A percentile compares a stretch with the other conserved stretches of the same genome.
phyloP scores from a whole-genome alignment of 2,797 vertebrate species.

The Alauda arvensis region DNA sequence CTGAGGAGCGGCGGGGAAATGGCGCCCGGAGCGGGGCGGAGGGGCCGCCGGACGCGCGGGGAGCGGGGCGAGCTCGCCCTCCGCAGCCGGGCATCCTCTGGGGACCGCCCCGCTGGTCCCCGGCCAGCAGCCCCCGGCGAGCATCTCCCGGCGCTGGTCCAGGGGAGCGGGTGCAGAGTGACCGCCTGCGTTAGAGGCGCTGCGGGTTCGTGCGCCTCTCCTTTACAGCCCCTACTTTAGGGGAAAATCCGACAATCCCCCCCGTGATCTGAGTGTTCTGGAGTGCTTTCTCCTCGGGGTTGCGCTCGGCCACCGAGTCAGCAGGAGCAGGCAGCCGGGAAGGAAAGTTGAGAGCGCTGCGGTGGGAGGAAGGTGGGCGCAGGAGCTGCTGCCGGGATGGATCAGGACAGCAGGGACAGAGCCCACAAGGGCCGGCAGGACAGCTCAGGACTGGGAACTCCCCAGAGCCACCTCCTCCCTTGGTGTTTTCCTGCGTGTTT shows the following conservation, averaged over 20 bases:
- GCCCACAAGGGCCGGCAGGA: fast-evolving
- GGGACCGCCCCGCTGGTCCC: background rate
- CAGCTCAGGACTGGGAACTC: fast-evolving
- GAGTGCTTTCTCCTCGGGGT: background rate
- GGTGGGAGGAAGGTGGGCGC: background rate
- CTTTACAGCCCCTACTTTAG: background rate
- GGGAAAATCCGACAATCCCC: fast-evolving
- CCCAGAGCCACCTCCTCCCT: background rate
- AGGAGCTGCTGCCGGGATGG: background rate
- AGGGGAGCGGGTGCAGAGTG: background rate
- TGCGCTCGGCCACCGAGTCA: background rate
- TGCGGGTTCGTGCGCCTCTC: fast-evolving
- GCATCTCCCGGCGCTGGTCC: background rate
- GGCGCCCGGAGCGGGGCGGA: conserved; percentile 9
- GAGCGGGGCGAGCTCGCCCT: background rate
- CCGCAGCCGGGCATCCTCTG: background rate
- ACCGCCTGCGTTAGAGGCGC: background rate
- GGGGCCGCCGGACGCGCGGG: background rate
- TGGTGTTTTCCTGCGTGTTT: background rate
- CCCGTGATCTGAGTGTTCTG: background rate
- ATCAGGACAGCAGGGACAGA: background rate
- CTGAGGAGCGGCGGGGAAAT: conserved; percentile 36
- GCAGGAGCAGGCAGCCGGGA: background rate
- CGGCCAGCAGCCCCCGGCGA: background rate
- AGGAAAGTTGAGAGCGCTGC: background rate